Conservation (phyloP, 1,140 invertebrate genomes). For the Brachionus rotundiformis region DNA sequence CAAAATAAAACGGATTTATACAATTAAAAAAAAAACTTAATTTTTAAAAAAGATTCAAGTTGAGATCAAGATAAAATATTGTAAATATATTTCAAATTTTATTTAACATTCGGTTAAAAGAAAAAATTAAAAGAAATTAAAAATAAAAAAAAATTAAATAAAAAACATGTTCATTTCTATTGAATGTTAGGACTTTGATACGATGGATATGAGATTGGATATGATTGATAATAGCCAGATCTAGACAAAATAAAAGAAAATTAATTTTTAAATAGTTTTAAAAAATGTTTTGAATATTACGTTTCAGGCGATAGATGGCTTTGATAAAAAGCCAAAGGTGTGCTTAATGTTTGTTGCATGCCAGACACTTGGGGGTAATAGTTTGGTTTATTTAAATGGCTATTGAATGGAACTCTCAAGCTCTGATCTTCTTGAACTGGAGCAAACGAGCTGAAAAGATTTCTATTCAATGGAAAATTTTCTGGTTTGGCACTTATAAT, state of each 20-base stretch:
- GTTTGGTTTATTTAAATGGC: not conserved
- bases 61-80: not conserved
- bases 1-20: not conserved
- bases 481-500: not conserved
- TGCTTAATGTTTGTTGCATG: not conserved
- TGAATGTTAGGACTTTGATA: not conserved
- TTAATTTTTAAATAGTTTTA: not conserved
- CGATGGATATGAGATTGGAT: not conserved
- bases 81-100: conserved; percentile 29
- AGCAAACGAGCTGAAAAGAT: conserved; percentile 18
- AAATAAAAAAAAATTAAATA: conserved; percentile 6
- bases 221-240: not conserved
- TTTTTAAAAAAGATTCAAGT: not conserved
- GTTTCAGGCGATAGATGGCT: not conserved
- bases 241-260: not conserved
- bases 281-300: not conserved
- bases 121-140: conserved; percentile 13
- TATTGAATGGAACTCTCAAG: not conserved
- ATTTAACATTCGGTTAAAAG: conserved; percentile 40
- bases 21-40: not conserved
- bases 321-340: not conserved
- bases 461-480: conserved; percentile 4
- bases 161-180: not conserved
- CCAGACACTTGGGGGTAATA: not conserved
- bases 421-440: not conserved